phyloP scores from a whole-genome alignment of 2,113 vertebrate species.

The Hyla sarda region DNA sequence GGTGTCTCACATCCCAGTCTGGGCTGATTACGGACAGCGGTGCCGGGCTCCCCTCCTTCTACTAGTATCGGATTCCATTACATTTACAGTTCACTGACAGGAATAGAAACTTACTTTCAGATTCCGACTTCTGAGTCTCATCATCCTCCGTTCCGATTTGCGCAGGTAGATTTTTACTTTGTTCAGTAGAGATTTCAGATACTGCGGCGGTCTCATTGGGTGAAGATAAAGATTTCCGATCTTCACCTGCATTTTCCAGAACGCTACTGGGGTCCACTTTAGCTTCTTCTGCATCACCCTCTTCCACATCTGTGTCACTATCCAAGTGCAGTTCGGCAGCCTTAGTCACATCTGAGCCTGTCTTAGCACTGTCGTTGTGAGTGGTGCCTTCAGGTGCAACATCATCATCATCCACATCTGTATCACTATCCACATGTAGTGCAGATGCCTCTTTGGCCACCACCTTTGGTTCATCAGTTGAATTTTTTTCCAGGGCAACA shows the following conservation, averaged over 20 bases:
- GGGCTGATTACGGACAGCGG: no score
- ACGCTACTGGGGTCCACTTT: neutral
- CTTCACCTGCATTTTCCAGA: neutral
- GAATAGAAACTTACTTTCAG: slow-evolving; percentile 4
- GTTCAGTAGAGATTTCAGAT: neutral
- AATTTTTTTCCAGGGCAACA: neutral
- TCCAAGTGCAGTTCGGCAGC: neutral
- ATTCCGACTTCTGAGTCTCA: neutral
- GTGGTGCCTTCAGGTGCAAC: neutral
- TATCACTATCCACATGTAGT: neutral
- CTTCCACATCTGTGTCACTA: slow-evolving; percentile 48
- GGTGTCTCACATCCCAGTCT: no score
- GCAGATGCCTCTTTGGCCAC: no score
- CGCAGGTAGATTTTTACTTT: neutral
- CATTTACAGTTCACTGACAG: neutral
- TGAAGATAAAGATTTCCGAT: neutral
- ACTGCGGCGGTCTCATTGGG: neutral
- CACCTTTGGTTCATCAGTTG: neutral
- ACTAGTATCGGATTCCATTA: no score
- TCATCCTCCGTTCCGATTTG: neutral
- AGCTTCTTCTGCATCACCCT: slow-evolving; percentile 14
- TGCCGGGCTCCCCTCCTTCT: no score
- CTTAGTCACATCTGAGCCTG: neutral
- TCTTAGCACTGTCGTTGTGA: neutral
- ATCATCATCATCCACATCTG: neutral